A percentile compares a stretch with the other conserved stretches of the same genome.
These are phyloP conservation scores for Anoplolepis gracilipes DNA, from an alignment of 1,140 invertebrate genomes.

Conservation along the genomic window DNA sequence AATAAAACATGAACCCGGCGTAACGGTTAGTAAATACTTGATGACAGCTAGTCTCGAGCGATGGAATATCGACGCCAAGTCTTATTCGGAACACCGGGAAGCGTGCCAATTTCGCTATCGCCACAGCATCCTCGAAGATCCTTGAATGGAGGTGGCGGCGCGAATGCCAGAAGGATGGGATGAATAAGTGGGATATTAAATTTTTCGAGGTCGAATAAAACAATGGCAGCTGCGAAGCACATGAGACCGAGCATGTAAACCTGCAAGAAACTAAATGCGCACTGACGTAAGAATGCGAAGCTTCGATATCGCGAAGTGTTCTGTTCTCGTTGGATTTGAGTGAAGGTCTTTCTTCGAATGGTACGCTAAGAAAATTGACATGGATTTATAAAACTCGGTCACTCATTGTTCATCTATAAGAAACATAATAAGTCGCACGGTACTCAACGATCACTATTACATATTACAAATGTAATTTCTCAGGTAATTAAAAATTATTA, in stretches of 20 bases:
- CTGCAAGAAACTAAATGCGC: slow-evolving; percentile 20
- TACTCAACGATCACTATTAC: neutral
- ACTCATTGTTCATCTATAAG: slow-evolving; percentile 6
- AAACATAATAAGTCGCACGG: neutral
- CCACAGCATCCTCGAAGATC: slow-evolving; percentile 29
- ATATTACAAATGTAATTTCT: too few relatives aligned
- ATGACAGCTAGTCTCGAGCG: slow-evolving; percentile 52
- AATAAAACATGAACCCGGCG: slow-evolving; percentile 62
- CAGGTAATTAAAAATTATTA: neutral
- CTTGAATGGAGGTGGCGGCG: slow-evolving; percentile 27
- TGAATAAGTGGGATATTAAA: slow-evolving; percentile 54
- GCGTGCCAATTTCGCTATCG: slow-evolving; percentile 66
- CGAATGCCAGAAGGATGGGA: slow-evolving; percentile 16
- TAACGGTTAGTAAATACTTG: slow-evolving; percentile 74
- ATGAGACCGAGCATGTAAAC: neutral
- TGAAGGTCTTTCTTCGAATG: slow-evolving; percentile 36
- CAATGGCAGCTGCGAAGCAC: neutral
- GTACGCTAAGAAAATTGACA: slow-evolving; percentile 4
- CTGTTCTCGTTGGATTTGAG: neutral
- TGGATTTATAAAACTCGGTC: slow-evolving; percentile 35
- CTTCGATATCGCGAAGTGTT: neutral
- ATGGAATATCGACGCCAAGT: slow-evolving; percentile 55
- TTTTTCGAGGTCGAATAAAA: slow-evolving; percentile 49
- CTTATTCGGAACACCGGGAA: slow-evolving; percentile 33
- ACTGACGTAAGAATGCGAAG: slow-evolving; percentile 25